phyloP scores from a whole-genome alignment of 1,140 invertebrate genomes.

The Brachionus koreanus region DNA sequence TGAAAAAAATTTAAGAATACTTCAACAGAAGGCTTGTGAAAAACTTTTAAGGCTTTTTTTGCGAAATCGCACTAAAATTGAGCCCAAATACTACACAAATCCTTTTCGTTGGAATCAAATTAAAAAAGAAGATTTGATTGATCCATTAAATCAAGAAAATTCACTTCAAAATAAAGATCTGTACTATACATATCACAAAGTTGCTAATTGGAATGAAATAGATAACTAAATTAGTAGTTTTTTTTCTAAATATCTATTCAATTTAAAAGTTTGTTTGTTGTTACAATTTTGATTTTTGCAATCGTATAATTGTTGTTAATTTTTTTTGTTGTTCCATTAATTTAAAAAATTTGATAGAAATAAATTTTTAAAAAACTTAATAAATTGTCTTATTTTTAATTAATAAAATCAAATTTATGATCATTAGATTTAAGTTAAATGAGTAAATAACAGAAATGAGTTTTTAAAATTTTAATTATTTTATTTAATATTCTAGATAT shows the following conservation, averaged over 20 bases:
- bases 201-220: background rate
- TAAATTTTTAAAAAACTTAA: background rate
- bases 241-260: background rate
- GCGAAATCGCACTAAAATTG: slow-evolving; percentile 45
- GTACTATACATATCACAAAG: slow-evolving; percentile 27
- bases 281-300: background rate
- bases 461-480: no score
- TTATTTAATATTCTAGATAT: no score
- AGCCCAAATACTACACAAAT: slow-evolving; percentile 44
- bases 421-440: no score
- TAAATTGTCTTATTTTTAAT: no score
- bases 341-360: background rate
- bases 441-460: no score
- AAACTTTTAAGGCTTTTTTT: slow-evolving; percentile 50
- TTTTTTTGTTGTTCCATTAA: background rate
- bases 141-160: background rate
- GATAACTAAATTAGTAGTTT: background rate
- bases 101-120: slow-evolving; percentile 49
- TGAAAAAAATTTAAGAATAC: slow-evolving; percentile 47
- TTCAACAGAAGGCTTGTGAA: slow-evolving; percentile 50
- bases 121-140: background rate
- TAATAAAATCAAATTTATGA: no score
- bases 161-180: background rate
- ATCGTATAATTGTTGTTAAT: background rate
- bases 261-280: background rate